Conservation (phyloP, 2,888 invertebrate species). For the Sphaerophoria rueppellii region DNA sequence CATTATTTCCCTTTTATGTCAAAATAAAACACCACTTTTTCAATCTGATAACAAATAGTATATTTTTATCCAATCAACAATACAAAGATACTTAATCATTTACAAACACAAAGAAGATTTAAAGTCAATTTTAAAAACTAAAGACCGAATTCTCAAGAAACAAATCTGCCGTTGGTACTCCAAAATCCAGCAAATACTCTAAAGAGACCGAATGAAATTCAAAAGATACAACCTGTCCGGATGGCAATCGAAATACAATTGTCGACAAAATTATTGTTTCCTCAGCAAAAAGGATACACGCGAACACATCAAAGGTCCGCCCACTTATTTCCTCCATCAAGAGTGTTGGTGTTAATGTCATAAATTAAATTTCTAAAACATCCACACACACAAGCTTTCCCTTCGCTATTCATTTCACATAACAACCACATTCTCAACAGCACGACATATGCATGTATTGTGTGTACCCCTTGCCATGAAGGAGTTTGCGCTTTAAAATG, state of each 20-base stretch:
- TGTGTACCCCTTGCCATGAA: not conserved
- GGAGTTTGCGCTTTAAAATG: constrained; percentile 54
- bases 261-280: constrained; percentile 34
- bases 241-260: constrained; percentile 41
- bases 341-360: constrained; percentile 18
- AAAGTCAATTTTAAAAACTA: not conserved
- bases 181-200: not conserved
- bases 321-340: constrained; percentile 44
- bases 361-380: constrained; percentile 9
- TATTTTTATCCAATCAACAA: no score
- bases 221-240: constrained; percentile 50
- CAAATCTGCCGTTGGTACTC: no score
- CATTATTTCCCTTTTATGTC: no score
- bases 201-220: not conserved
- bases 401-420: constrained; percentile 5
- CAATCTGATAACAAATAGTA: no score
- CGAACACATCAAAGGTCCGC: constrained; percentile 43
- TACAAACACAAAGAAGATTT: no score
- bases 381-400: constrained; percentile 2
- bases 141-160: not conserved
- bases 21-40: no score
- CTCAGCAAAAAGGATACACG: constrained; percentile 5
- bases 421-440: constrained; percentile 14
- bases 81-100: no score
- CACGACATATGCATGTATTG: not conserved